Evolutionary conservation across 2,113 vertebrate species (phyloP).

Genomic region (Petroica traversi): DNA sequence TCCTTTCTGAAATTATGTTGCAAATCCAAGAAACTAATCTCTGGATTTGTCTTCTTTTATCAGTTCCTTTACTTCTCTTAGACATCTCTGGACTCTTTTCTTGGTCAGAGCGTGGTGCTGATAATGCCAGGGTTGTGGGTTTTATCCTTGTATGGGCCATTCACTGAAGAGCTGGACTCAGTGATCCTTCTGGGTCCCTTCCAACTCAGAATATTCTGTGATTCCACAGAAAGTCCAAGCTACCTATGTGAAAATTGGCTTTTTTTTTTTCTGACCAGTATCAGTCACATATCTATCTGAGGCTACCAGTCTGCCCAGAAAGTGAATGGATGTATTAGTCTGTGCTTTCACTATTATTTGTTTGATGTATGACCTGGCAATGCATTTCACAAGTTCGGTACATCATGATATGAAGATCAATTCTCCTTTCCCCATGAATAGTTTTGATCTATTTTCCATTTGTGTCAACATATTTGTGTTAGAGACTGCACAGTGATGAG

Average conservation of each 20-base stretch:
- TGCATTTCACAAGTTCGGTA: background rate
- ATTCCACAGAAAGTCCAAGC: background rate
- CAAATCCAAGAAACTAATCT: background rate
- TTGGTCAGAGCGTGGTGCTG: background rate
- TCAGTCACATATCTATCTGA: background rate
- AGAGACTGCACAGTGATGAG: background rate
- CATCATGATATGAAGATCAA: background rate
- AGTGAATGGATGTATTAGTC: background rate
- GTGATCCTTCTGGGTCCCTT: background rate
- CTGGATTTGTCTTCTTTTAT: background rate
- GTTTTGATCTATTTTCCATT: background rate
- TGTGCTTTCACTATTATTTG: background rate
- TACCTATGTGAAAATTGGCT: background rate
- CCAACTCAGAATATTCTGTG: background rate
- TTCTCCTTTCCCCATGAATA: background rate
- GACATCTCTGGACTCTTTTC: background rate
- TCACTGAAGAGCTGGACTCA: background rate
- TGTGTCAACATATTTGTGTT: background rate
- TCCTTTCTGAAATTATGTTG: background rate
- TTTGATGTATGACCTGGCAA: background rate
- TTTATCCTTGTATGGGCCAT: background rate
- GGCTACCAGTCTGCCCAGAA: background rate
- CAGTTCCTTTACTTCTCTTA: background rate
- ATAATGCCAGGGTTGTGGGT: background rate
- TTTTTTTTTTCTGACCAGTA: background rate